Evolutionary conservation across 2,797 vertebrate genomes (phyloP), one percentile per base, ranked within the genome.

Genomic region (Platalea minor): DNA sequence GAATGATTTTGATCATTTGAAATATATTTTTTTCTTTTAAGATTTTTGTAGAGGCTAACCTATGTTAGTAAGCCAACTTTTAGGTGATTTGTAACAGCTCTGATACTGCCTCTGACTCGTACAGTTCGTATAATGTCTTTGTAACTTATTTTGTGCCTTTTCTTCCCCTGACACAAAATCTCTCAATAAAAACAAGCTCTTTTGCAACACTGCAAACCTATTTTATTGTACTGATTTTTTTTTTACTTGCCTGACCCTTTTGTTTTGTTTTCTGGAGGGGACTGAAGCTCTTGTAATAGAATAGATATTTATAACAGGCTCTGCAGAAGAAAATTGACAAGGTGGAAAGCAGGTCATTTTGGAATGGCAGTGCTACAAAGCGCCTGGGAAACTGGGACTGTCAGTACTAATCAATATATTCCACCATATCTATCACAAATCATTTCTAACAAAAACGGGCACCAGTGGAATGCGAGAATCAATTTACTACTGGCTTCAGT

Each of bases 351-450:
- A 87, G 95, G 94, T 97, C 95, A 93, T 82, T 96, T 95, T 75
- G 74, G 70, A 93, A 89, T 73, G 82, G 75, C 90, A 91, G 77
- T 5, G 43, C 94, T 89, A 72, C 90, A 93, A 88, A 96, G 76
- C 41, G 91, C 91, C 93, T 91, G 95, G 93, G 94, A 96, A 96
- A 94, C 95, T 95, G 84, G 89, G 92, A 93, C 94, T 96, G 97
- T 97, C 97, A 95, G 82, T 90, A 95, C 92, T 82, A 95, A 97
- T 97, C 97, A 96, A 95, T 97, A 96, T 95, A 93, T 96, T 96
- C 85, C 93, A 95, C 90, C 50, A n/a, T 96, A 96, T 96, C 92
- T 91, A 93, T 96, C 95, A 95, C 94, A 97, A 96, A 94, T 95
- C 11, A 95, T 94, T 95, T 93, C 91, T 96, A 97, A 96, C 94